Conservation (phyloP, 2,888 invertebrate species). For the Seira sanloemensis region DNA sequence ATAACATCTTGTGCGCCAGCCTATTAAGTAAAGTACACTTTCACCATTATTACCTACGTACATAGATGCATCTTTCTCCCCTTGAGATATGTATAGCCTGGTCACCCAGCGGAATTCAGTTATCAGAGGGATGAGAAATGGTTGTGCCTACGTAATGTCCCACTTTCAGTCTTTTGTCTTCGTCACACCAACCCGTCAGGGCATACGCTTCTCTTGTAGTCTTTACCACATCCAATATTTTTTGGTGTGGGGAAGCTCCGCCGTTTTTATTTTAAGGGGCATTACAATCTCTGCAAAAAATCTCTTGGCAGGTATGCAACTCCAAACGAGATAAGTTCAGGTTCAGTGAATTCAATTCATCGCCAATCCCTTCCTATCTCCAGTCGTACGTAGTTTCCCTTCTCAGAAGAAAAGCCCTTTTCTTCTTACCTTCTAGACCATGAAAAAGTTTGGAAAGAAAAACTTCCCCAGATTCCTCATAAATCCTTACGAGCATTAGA, state of each 20-base stretch:
- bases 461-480: neutral
- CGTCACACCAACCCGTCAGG: conserved; percentile 37
- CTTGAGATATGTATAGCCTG: neutral
- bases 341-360: conserved; percentile 31
- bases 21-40: neutral
- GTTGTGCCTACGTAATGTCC: neutral
- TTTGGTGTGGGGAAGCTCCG: neutral
- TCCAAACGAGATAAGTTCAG: neutral
- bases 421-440: neutral
- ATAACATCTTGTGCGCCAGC: no score
- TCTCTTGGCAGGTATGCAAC: neutral
- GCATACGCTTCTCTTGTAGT: conserved; percentile 8
- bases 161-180: conserved; percentile 32
- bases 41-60: neutral
- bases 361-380: neutral
- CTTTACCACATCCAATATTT: conserved; percentile 25
- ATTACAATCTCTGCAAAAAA: conserved; percentile 12
- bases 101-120: neutral
- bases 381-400: neutral
- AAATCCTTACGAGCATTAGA: neutral
- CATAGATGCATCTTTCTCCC: neutral
- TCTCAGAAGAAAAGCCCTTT: neutral
- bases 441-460: neutral
- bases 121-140: neutral
- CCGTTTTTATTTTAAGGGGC: neutral